Evolutionary conservation across 2,888 invertebrate genomes (phyloP).

Genomic region (Chaitophorus viminalis): DNA sequence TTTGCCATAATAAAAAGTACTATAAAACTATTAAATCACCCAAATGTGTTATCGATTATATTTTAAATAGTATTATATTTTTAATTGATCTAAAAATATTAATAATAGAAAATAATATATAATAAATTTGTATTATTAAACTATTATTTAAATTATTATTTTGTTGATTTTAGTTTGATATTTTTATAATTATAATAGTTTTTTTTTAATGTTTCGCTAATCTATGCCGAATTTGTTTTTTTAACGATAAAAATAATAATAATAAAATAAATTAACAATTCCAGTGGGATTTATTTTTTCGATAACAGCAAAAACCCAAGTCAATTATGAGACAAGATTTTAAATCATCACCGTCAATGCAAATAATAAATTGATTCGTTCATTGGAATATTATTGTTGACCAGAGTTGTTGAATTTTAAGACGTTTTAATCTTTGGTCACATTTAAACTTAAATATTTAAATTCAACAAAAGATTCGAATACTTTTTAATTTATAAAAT

Average conservation of each 20-base stretch:
- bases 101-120: neutral
- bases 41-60: neutral
- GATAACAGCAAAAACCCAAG: neutral
- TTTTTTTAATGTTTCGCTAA: neutral
- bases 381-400: constrained; percentile 47
- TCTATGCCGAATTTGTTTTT: constrained; percentile 29
- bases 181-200: neutral
- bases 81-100: too few relatives aligned
- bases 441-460: constrained; percentile 25
- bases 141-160: neutral
- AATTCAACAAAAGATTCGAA: neutral
- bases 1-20: neutral
- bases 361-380: constrained; percentile 52
- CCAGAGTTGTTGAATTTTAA: constrained; percentile 54
- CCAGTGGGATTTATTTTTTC: constrained; percentile 19
- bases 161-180: neutral
- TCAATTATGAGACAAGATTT: constrained; percentile 21
- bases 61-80: neutral
- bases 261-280: constrained; percentile 37
- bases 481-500: constrained; percentile 40
- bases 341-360: constrained; percentile 39
- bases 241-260: neutral
- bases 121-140: neutral
- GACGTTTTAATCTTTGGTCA: constrained; percentile 42
- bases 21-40: neutral